Conservation (phyloP, 1,140 invertebrate species). For the Adoxophyes honmai region DNA sequence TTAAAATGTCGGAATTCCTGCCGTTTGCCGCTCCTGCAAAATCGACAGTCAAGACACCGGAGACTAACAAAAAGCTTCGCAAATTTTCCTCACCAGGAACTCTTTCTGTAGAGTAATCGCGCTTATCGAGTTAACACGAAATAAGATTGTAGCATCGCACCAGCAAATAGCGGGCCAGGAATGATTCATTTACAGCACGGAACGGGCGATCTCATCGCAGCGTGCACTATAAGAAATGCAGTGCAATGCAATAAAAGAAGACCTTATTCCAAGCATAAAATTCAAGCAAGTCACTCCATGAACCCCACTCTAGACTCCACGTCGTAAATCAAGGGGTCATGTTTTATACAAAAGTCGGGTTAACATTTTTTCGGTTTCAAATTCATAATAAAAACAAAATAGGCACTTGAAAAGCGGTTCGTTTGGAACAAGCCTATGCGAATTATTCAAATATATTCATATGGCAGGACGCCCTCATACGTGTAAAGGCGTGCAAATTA, state of each 20-base stretch:
- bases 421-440: constrained; percentile 28
- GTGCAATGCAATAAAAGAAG: not conserved
- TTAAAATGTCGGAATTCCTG: no score
- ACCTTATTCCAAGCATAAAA: no score
- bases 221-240: constrained; percentile 10
- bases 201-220: constrained; percentile 20
- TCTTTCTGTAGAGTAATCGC: not conserved
- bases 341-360: not conserved
- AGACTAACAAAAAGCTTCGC: no score
- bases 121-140: constrained; percentile 38
- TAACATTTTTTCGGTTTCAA: not conserved
- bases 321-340: not conserved
- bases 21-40: no score
- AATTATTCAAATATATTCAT: constrained; percentile 47
- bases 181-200: constrained; percentile 36
- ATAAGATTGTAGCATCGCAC: constrained; percentile 34
- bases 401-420: constrained; percentile 25
- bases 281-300: no score
- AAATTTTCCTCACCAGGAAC: not conserved
- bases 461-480: constrained; percentile 26
- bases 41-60: no score
- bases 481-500: constrained; percentile 29
- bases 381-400: not conserved
- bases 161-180: constrained; percentile 32
- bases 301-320: no score